phyloP scores from a whole-genome alignment of 2,888 invertebrate genomes.

The Electrophaes corylata region DNA sequence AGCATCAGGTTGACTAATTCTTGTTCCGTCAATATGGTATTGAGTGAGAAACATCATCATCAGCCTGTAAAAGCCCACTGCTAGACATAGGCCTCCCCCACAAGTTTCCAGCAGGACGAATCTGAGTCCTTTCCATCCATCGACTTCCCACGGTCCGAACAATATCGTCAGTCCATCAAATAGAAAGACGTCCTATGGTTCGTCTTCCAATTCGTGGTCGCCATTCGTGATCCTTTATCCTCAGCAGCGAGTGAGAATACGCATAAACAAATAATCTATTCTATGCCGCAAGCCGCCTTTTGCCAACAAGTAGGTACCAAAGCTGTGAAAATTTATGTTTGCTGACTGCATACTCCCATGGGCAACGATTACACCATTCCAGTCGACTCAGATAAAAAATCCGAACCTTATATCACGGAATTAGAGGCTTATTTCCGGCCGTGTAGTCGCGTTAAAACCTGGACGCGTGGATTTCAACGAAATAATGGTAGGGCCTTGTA shows the following conservation, averaged over 20 bases:
- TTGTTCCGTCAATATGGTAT: no score
- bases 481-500: slow-evolving; percentile 37
- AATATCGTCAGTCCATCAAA: no score
- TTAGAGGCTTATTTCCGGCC: slow-evolving; percentile 47
- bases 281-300: slow-evolving; percentile 46
- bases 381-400: slow-evolving; percentile 49
- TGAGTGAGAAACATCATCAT: no score
- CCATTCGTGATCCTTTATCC: no score
- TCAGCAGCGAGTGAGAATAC: neutral
- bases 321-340: slow-evolving; percentile 55
- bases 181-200: no score
- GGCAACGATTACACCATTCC: slow-evolving; percentile 39
- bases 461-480: slow-evolving; percentile 35
- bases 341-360: slow-evolving; percentile 42
- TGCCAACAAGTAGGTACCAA: slow-evolving; percentile 53
- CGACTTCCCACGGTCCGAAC: no score
- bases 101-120: no score
- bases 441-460: slow-evolving; percentile 40
- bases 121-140: no score
- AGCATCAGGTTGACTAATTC: no score
- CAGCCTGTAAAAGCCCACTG: no score
- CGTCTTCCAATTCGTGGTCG: no score
- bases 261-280: neutral
- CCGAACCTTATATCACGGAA: slow-evolving; percentile 56
- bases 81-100: no score